Base-by-base conservation (phyloP, 2,113 vertebrate species). In the Nansenia antarctica region DNA sequence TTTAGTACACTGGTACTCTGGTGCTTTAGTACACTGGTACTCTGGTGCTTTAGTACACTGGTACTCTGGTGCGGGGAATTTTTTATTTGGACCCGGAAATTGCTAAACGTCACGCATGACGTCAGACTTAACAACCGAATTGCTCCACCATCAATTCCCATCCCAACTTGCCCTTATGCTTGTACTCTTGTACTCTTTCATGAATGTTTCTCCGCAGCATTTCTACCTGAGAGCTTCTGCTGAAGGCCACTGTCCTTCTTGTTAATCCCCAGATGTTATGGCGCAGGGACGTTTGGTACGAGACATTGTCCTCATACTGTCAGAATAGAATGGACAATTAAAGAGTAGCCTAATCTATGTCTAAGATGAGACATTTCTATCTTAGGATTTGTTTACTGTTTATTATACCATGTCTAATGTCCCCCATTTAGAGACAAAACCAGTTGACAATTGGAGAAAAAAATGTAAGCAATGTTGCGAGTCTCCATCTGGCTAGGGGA, bases 191-290 rank as follows among this genome's bases (percentile, higher is more conserved):
- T n/a, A n/a, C n/a, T n/a, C n/a, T n/a, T 32, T 30, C n/a, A 27
- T 52, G 14, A 14, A 34, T 69, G 57, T 69, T 34, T 47, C 55
- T 60, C 42, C 29, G 35, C 20, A 70, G 62, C 11, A 62, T 34
- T 52, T n/a, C 31, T 72, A 20, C 35, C 20, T 34, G 39, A 72
- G 69, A 35, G 45, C 24, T 59, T 58, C 58, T 6, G 37, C 24
- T 4, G 29, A 39, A 39, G 35, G n/a, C 60, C 7, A n/a, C 35
- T 61, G 32, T 12, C 18, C 47, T 45, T 54, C 9, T 32, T 57
- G 53, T 30, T 39, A 29, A 29, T 39, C 12, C 12, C 27, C 32
- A n/a, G n/a, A n/a, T n/a, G n/a, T n/a, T n/a, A n/a, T n/a, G n/a
- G n/a, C n/a, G n/a, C n/a, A n/a, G n/a, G n/a, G n/a, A n/a, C n/a